These are phyloP conservation scores for Euproctis similis DNA, from an alignment of 2,888 invertebrate species.

Conservation along the genomic window DNA sequence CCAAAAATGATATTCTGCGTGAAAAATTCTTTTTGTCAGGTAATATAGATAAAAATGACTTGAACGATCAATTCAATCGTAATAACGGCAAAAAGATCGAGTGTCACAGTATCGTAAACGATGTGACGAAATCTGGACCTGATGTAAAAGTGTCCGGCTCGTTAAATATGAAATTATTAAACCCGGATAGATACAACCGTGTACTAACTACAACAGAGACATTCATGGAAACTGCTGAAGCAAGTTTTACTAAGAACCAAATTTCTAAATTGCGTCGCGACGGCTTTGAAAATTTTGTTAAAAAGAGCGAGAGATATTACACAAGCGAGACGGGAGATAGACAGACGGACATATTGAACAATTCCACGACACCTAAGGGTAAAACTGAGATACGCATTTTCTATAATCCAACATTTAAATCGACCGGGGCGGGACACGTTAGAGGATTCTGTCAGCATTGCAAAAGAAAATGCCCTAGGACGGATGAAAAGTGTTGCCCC, in stretches of 20 bases:
- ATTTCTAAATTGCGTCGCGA: slow-evolving; percentile 44
- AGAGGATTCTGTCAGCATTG: slow-evolving; percentile 54
- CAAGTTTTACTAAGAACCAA: slow-evolving; percentile 57
- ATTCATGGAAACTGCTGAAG: slow-evolving; percentile 51
- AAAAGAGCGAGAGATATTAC: slow-evolving; percentile 66
- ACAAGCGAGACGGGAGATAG: slow-evolving; percentile 49
- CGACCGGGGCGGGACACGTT: slow-evolving; percentile 30
- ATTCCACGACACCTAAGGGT: slow-evolving; percentile 29
- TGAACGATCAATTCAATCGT: slow-evolving; percentile 52
- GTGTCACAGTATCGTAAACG: slow-evolving; percentile 61
- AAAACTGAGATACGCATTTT: slow-evolving; percentile 65
- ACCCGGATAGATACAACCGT: slow-evolving; percentile 58
- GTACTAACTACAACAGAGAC: slow-evolving; percentile 62
- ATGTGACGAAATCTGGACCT: slow-evolving; percentile 53
- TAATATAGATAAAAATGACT: slow-evolving; percentile 47
- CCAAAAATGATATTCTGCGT: slow-evolving; percentile 55
- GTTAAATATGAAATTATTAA: slow-evolving; percentile 59
- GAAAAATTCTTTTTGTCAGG: slow-evolving; percentile 49
- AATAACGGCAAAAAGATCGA: slow-evolving; percentile 57
- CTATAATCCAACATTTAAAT: slow-evolving; percentile 64
- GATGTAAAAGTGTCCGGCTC: slow-evolving; percentile 57
- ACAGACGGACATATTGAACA: slow-evolving; percentile 46
- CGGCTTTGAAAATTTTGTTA: slow-evolving; percentile 60
- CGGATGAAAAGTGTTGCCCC: slow-evolving; percentile 52
- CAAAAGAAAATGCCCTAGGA: slow-evolving; percentile 47